A percentile compares a stretch with the other conserved stretches of the same genome.
These are phyloP conservation scores for Graphium colonna DNA, from an alignment of 2,888 invertebrate genomes.

Conservation along the genomic window DNA sequence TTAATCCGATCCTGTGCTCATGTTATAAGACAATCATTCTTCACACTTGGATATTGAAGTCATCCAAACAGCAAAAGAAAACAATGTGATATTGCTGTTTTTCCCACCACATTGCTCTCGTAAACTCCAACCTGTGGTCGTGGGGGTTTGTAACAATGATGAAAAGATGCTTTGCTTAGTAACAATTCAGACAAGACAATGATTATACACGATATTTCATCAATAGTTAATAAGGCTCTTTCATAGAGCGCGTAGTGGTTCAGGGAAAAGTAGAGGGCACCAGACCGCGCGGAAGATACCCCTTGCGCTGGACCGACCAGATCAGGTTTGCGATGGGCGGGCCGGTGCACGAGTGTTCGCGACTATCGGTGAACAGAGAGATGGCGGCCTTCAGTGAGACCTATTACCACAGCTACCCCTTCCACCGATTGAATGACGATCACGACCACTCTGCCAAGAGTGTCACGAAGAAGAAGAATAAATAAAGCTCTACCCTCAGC, in stretches of 20 bases:
- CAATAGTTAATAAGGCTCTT: constrained; percentile 29
- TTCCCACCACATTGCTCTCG: constrained; percentile 38
- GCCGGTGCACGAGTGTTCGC: too few relatives aligned
- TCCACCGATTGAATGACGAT: too few relatives aligned
- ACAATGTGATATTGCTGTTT: constrained; percentile 33
- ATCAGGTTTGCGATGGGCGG: too few relatives aligned
- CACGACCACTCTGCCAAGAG: too few relatives aligned
- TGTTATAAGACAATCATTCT: constrained; percentile 41
- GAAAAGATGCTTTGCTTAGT: constrained; percentile 26
- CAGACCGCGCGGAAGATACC: too few relatives aligned
- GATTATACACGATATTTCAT: constrained; percentile 32
- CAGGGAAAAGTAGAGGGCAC: too few relatives aligned
- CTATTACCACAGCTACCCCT: too few relatives aligned
- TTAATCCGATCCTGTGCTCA: constrained; percentile 32
- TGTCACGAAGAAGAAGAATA: too few relatives aligned
- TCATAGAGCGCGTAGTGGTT: too few relatives aligned
- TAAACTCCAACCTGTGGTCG: constrained; percentile 29
- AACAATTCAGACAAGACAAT: constrained; percentile 22
- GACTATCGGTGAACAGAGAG: too few relatives aligned
- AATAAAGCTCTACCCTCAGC: constrained; percentile 26
- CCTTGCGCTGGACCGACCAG: too few relatives aligned
- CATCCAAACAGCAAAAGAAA: constrained; percentile 32
- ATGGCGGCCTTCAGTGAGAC: too few relatives aligned
- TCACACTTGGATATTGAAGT: constrained; percentile 36
- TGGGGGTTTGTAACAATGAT: constrained; percentile 29